Base-by-base conservation (phyloP, 2,113 vertebrate genomes). In the Microcebus griseorufus region DNA sequence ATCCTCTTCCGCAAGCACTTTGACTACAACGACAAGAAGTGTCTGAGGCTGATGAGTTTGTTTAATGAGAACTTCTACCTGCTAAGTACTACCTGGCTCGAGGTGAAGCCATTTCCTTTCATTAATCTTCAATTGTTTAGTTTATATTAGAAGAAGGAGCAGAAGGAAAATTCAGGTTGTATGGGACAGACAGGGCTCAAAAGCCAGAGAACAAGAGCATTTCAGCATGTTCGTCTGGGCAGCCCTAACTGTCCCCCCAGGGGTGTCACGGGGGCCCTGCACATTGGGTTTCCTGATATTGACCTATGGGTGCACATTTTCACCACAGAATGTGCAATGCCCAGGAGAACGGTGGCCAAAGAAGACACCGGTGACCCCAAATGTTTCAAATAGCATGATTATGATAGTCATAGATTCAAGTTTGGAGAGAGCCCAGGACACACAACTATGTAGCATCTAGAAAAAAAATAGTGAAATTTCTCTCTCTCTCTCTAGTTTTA, bases 1-100 rank as follows among this genome's bases (percentile, higher is more conserved):
- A 92, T 99, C 83, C 99, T 99, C 75, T 99, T 99, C 45, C 96
- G 97, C 2, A 86, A 98, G 34, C 98, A 97, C 84, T 99, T 99
- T 75, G 93, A 84, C 48, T 99, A 99, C 45, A 82, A 98, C 0
- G 99, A 99, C 69, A 82, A 94, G 51, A 95, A 20, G 0, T 64
- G 64, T 6, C 90, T 79, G 37, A 75, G 88, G 20, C 5, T 98
- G 62, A 78, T 98, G 90, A 13, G 32, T 1, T 3, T 98, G 53
- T 94, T 98, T 29, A 95, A 97, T 2, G 97, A 98, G 70, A 87
- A 97, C 29, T 95, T 98, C 62, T 55, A 90, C 22, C 69, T 97
- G 17, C 72, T 98, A 69, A 97, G 98, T 2, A 96, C 84, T 0
- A 64, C 80, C 55, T 98, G 98, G 98, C 9, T 98, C 6, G 97